Conservation (phyloP, 2,797 vertebrate genomes). For the Hephaestus fuliginosus region DNA sequence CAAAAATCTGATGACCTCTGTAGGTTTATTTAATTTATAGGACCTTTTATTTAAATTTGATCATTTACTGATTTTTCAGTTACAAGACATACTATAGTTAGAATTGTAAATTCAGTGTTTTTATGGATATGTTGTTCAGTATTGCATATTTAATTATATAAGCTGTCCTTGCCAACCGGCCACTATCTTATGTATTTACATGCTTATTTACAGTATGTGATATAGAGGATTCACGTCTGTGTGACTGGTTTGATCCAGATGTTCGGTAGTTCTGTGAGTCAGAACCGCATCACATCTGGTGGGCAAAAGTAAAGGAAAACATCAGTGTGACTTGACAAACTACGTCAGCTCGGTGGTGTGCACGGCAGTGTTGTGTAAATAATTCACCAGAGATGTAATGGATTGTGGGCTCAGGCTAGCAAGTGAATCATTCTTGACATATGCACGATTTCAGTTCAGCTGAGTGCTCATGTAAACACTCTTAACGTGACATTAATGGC, state of each 20-base stretch:
- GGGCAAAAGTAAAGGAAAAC: slow-evolving; percentile 51
- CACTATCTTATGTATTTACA: background rate
- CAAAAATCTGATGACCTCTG: background rate
- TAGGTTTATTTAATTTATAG: background rate
- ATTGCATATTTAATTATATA: background rate
- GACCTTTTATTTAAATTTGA: background rate
- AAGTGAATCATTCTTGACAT: slow-evolving; percentile 83
- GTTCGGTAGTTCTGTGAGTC: slow-evolving; percentile 38
- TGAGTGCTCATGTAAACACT: slow-evolving; percentile 75
- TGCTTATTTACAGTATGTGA: background rate
- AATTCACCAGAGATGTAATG: slow-evolving; percentile 75
- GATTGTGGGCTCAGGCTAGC: slow-evolving; percentile 70
- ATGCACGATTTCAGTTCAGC: slow-evolving; percentile 75
- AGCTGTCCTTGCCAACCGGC: background rate
- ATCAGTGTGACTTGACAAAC: slow-evolving; percentile 57
- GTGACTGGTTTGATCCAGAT: slow-evolving; percentile 31
- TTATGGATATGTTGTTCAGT: background rate
- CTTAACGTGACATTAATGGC: slow-evolving; percentile 78
- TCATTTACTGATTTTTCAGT: background rate
- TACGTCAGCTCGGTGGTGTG: slow-evolving; percentile 45
- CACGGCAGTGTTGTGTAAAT: slow-evolving; percentile 63
- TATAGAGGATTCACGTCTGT: background rate
- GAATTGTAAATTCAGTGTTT: background rate
- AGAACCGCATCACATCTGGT: slow-evolving; percentile 43
- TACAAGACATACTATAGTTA: background rate